Conservation (phyloP, 1,140 invertebrate species). For the Zophobas atratus region DNA sequence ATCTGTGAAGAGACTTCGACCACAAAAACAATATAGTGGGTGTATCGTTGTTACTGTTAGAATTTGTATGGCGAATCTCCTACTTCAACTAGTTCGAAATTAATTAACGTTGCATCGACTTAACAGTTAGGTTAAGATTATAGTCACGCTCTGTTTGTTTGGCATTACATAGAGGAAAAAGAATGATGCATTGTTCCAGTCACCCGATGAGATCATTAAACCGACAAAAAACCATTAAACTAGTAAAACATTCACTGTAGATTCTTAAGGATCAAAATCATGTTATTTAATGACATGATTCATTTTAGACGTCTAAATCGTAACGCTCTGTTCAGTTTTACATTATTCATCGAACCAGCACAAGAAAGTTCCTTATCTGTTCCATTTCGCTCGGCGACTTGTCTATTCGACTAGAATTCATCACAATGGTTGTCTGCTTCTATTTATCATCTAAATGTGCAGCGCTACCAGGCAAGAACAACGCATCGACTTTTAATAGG, state of each 20-base stretch:
- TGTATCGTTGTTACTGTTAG: constrained; percentile 15
- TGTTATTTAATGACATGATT: constrained; percentile 50
- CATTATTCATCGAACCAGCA: constrained; percentile 41
- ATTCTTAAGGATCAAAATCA: constrained; percentile 47
- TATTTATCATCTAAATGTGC: constrained; percentile 45
- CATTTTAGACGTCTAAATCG: constrained; percentile 49
- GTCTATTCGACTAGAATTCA: constrained; percentile 45
- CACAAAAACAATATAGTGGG: neutral
- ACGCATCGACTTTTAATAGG: neutral
- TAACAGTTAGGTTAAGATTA: constrained; percentile 38
- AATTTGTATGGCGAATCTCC: neutral
- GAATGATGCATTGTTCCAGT: constrained; percentile 49
- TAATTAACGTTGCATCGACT: constrained; percentile 37
- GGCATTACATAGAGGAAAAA: constrained; percentile 29
- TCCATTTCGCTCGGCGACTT: constrained; percentile 25
- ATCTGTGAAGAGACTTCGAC: neutral
- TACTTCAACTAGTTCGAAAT: constrained; percentile 1
- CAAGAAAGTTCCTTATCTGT: constrained; percentile 26
- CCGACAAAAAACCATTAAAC: constrained; percentile 41
- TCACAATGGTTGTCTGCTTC: constrained; percentile 32
- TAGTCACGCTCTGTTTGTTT: constrained; percentile 47
- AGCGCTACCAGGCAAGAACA: constrained; percentile 30
- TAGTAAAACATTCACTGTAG: constrained; percentile 44
- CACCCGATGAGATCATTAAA: constrained; percentile 49
- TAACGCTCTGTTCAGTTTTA: constrained; percentile 46